Percentiles rank a stretch among this genome's conserved stretches.
Conservation (phyloP, 2,888 invertebrate genomes). For the Agrotis puta region DNA sequence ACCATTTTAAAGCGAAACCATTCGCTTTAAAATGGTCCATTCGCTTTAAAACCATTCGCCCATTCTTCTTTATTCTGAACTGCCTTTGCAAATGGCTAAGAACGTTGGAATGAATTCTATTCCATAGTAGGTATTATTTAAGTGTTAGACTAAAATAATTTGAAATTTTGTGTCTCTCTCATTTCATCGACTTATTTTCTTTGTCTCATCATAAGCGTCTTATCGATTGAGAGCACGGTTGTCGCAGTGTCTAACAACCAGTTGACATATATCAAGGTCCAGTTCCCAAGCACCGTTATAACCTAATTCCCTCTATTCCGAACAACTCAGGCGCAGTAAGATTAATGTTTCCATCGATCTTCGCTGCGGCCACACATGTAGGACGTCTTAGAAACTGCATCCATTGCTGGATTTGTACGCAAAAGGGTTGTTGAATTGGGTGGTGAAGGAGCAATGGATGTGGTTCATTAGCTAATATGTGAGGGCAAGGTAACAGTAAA, state of each 20-base stretch:
- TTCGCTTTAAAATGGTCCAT: no score
- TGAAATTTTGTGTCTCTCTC: no score
- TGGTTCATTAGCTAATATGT: constrained; percentile 36
- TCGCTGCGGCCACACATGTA: constrained; percentile 1
- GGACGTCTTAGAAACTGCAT: constrained; percentile 19
- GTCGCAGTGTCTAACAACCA: background rate
- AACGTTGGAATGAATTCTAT: no score
- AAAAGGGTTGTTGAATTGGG: background rate
- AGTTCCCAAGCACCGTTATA: constrained; percentile 41
- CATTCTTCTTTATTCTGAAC: no score
- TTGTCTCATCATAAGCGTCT: no score
- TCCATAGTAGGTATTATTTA: no score
- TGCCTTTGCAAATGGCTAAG: no score
- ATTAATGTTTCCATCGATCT: constrained; percentile 59
- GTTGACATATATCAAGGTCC: constrained; percentile 23
- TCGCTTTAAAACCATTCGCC: no score
- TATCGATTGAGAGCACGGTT: no score
- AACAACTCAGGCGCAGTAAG: constrained; percentile 49
- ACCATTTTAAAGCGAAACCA: no score
- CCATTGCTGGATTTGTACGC: constrained; percentile 23
- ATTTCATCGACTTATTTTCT: no score
- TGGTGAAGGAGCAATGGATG: constrained; percentile 23
- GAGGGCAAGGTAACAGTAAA: constrained; percentile 52
- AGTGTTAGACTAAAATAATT: no score
- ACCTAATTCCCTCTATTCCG: constrained; percentile 55